Percentiles rank a stretch among this genome's conserved stretches.
phyloP scores from a whole-genome alignment of 2,797 vertebrate genomes.

The Nothura maculosa region DNA sequence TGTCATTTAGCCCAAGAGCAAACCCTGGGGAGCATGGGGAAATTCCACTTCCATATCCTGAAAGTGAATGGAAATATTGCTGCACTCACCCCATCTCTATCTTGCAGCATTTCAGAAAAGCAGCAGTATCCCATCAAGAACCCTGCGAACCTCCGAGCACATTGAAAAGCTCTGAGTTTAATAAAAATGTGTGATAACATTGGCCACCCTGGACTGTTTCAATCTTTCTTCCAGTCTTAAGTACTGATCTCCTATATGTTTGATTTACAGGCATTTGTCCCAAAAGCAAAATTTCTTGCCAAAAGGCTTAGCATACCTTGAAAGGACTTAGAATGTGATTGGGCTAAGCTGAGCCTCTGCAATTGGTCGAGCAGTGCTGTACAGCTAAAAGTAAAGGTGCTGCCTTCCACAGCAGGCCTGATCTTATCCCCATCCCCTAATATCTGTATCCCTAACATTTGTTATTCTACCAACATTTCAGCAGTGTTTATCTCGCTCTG shows the following conservation, averaged over 20 bases:
- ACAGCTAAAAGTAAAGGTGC: slow-evolving; percentile 1
- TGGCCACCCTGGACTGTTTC: slow-evolving; percentile 21
- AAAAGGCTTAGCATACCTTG: neutral
- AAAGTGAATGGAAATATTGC: slow-evolving; percentile 48
- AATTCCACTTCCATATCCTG: neutral
- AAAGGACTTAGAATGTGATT: slow-evolving; percentile 22
- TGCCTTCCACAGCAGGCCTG: neutral
- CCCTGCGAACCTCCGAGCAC: neutral
- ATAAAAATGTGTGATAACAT: neutral
- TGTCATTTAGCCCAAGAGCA: slow-evolving; percentile 39
- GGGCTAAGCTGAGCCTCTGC: neutral
- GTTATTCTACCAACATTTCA: neutral
- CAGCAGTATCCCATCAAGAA: slow-evolving; percentile 8
- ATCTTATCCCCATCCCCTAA: neutral
- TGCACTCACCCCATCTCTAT: neutral
- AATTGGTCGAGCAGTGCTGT: neutral
- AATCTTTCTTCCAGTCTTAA: slow-evolving; percentile 29
- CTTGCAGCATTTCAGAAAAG: slow-evolving; percentile 36
- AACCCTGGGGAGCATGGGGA: slow-evolving; percentile 3
- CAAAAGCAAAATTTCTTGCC: slow-evolving; percentile 14
- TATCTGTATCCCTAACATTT: neutral
- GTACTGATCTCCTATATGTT: neutral
- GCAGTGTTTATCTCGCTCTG: neutral
- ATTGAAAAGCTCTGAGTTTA: slow-evolving; percentile 1
- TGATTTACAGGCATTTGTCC: slow-evolving; percentile 42